Conservation (phyloP, 1,140 invertebrate species). For the Lanistes nyassanus region DNA sequence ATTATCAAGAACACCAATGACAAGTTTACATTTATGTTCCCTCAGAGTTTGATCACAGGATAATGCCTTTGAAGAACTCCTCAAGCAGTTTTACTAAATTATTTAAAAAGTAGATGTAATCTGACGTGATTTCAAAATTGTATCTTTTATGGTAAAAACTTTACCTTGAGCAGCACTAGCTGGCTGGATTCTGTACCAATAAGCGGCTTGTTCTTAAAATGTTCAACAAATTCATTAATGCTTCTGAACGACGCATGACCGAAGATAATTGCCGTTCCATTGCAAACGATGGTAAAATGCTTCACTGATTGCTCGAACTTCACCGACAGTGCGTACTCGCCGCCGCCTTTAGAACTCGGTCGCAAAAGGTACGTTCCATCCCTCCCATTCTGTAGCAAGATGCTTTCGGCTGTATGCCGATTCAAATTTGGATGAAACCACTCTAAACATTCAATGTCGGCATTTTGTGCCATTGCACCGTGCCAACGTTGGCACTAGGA, state of each 20-base stretch:
- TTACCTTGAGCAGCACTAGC: constrained; percentile 26
- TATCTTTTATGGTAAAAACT: too few relatives aligned
- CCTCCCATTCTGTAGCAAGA: constrained; percentile 58
- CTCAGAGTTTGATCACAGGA: too few relatives aligned
- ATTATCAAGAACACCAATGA: too few relatives aligned
- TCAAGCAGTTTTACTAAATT: too few relatives aligned
- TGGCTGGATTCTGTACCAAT: constrained; percentile 59
- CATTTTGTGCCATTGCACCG: not conserved
- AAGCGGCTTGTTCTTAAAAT: constrained; percentile 59
- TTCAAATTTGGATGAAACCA: constrained; percentile 58
- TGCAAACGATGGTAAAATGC: constrained; percentile 54
- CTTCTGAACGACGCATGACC: constrained; percentile 54
- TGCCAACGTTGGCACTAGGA: too few relatives aligned
- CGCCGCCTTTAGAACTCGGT: constrained; percentile 51
- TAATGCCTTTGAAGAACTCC: too few relatives aligned
- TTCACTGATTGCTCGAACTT: constrained; percentile 62
- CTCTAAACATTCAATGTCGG: constrained; percentile 30
- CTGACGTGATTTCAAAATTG: too few relatives aligned
- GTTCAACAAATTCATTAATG: constrained; percentile 51
- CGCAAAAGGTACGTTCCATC: constrained; percentile 60
- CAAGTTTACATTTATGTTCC: too few relatives aligned
- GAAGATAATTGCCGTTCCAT: constrained; percentile 49
- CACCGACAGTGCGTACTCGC: constrained; percentile 58
- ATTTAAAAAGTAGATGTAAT: too few relatives aligned
- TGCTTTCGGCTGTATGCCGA: constrained; percentile 59